A percentile compares a stretch with the other conserved stretches of the same genome.
These are phyloP conservation scores for Papilio polyxenes DNA, from an alignment of 1,140 invertebrate genomes.

Conservation along the genomic window DNA sequence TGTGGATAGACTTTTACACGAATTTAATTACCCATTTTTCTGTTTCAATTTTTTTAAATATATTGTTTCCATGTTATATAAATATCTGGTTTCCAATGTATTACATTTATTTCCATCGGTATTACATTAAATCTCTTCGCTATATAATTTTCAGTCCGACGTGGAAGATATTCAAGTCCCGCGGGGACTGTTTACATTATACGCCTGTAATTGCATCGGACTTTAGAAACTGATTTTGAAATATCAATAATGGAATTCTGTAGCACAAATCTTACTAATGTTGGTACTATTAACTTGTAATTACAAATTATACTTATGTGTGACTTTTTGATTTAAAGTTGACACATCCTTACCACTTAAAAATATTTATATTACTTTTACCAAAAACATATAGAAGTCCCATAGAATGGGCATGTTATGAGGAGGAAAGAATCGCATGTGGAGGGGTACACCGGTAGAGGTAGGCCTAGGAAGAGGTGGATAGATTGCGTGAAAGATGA, in stretches of 20 bases:
- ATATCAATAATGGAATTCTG: conserved; percentile 26
- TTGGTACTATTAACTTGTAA: neutral
- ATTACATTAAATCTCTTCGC: neutral
- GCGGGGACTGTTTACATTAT: conserved; percentile 26
- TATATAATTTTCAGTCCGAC: neutral
- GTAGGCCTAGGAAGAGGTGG: too few relatives aligned
- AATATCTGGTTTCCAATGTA: neutral
- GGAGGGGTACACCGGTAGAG: too few relatives aligned
- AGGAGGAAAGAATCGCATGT: too few relatives aligned
- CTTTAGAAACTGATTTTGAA: conserved; percentile 16
- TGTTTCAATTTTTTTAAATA: too few relatives aligned
- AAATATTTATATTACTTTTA: too few relatives aligned
- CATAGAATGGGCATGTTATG: too few relatives aligned
- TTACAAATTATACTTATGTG: neutral
- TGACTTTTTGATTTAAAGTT: neutral
- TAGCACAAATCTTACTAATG: neutral
- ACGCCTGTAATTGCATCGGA: conserved; percentile 24
- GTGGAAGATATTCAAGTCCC: conserved; percentile 10
- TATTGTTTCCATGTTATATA: too few relatives aligned
- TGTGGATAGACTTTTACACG: too few relatives aligned
- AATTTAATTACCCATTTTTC: too few relatives aligned
- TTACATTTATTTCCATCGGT: neutral
- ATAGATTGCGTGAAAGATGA: too few relatives aligned
- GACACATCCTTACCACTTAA: too few relatives aligned
- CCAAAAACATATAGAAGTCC: too few relatives aligned